Percentiles rank a stretch among this genome's conserved stretches.
Evolutionary conservation across 1,140 invertebrate species (phyloP).

Genomic region (Dinoponera quadriceps): DNA sequence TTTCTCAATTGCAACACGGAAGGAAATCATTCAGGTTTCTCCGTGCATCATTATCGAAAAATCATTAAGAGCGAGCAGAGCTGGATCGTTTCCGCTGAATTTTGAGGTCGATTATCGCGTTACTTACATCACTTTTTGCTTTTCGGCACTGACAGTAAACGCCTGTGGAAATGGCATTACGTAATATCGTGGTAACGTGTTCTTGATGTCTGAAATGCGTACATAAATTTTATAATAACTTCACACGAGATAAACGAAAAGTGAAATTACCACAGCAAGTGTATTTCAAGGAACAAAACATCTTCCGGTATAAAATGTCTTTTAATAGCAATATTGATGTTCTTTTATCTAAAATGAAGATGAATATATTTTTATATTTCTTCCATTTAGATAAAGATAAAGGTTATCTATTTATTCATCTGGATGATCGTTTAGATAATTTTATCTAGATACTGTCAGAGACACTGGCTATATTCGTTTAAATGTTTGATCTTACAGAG

Average conservation of each 20-base stretch:
- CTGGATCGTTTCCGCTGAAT: background rate
- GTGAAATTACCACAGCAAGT: background rate
- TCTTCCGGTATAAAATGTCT: background rate
- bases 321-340: background rate
- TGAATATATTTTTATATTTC: background rate
- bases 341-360: no score
- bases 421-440: no score
- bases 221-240: constrained; percentile 2
- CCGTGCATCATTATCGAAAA: background rate
- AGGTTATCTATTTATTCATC: no score
- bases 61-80: background rate
- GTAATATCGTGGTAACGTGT: constrained; percentile 4
- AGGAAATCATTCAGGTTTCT: background rate
- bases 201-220: background rate
- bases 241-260: background rate
- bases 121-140: background rate
- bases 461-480: background rate
- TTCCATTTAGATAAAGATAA: no score
- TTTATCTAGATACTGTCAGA: no score
- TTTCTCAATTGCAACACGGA: background rate
- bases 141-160: constrained; percentile 16
- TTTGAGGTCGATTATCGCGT: background rate
- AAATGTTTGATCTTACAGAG: constrained; percentile 68
- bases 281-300: background rate
- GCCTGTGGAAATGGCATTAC: background rate